Percentiles rank a stretch among this genome's conserved stretches.
Evolutionary conservation across 2,888 invertebrate genomes (phyloP).

Genomic region (Pseudanteris insignis): DNA sequence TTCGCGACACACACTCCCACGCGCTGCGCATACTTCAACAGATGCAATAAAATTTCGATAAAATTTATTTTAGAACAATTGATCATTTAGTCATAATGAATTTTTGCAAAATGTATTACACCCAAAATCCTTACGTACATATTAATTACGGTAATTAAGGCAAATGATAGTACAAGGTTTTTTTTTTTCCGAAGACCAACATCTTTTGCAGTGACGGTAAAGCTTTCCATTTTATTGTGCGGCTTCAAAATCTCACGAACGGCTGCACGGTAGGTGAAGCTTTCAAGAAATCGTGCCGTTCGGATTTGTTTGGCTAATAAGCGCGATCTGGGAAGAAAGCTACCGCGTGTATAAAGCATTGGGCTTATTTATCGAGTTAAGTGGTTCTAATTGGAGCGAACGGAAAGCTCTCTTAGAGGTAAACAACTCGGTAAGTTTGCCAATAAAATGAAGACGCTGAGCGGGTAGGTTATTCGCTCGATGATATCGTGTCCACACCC

Average conservation of each 20-base stretch:
- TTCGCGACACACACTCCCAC: too few relatives aligned
- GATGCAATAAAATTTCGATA: too few relatives aligned
- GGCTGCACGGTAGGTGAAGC: constrained; percentile 1
- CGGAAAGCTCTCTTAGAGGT: background rate
- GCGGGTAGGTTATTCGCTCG: constrained; percentile 3
- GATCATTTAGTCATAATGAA: too few relatives aligned
- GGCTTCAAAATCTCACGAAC: constrained; percentile 25
- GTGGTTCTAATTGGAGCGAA: constrained; percentile 14
- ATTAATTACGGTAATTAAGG: too few relatives aligned
- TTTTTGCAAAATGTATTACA: too few relatives aligned
- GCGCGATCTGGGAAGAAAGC: background rate
- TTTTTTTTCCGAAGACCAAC: too few relatives aligned
- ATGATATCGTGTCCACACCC: constrained; percentile 16
- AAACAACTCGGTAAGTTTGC: constrained; percentile 5
- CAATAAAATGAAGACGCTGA: constrained; percentile 7
- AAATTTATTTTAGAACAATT: too few relatives aligned
- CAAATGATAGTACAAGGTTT: too few relatives aligned
- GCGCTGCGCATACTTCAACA: too few relatives aligned
- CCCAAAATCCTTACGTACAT: too few relatives aligned
- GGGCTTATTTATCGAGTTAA: constrained; percentile 12
- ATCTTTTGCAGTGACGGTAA: too few relatives aligned
- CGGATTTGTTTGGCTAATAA: constrained; percentile 22
- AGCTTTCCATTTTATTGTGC: too few relatives aligned
- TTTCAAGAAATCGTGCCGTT: constrained; percentile 3
- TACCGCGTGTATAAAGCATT: constrained; percentile 2